Evolutionary conservation across 2,113 vertebrate species (phyloP).

Genomic region (Sturnira hondurensis): DNA sequence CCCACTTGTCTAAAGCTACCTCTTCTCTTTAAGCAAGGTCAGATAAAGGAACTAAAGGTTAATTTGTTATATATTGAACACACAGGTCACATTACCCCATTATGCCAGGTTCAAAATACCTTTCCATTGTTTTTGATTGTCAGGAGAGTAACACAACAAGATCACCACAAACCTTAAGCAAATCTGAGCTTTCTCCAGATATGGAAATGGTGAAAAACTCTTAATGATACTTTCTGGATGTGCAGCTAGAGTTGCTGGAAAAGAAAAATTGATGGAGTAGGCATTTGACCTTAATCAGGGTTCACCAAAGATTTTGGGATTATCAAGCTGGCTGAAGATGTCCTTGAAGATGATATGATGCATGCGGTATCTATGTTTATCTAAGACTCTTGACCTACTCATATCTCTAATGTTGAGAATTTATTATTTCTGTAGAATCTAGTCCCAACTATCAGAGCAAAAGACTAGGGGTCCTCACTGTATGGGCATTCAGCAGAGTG

Average conservation of each 20-base stretch:
- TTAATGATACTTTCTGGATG: background rate
- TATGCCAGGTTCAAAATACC: background rate
- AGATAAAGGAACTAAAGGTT: background rate
- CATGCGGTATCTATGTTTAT: background rate
- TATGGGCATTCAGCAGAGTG: background rate
- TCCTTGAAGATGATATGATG: accelerated
- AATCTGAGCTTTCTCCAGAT: background rate
- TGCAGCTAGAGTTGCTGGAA: background rate
- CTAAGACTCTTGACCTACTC: background rate
- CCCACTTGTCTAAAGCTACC: background rate
- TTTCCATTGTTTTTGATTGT: background rate
- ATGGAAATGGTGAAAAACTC: background rate
- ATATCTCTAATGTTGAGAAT: background rate
- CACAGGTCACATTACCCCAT: background rate
- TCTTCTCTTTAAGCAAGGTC: conserved; percentile 8
- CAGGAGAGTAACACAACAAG: background rate
- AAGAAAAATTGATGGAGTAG: background rate
- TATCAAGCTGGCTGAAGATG: accelerated
- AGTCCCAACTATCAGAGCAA: background rate
- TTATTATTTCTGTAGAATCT: background rate
- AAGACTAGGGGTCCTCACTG: background rate
- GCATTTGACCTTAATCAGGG: background rate
- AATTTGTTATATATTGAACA: background rate
- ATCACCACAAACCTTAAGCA: background rate
- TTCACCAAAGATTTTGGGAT: background rate